Percentiles rank a stretch among this genome's conserved stretches.
phyloP scores from a whole-genome alignment of 2,113 vertebrate species.

The Eulemur rufifrons region DNA sequence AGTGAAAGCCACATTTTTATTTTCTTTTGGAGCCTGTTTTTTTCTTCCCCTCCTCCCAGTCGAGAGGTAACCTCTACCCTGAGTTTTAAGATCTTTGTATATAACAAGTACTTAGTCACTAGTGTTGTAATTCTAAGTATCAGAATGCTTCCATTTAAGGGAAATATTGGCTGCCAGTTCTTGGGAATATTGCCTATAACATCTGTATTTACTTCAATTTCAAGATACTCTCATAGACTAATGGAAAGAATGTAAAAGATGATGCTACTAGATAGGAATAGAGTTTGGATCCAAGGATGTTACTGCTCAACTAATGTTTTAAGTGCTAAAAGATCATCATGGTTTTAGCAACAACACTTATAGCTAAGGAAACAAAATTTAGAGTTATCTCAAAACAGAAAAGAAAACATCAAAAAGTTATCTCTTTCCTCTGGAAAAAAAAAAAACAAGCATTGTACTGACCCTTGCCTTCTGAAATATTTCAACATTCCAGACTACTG shows the following conservation, averaged over 20 bases:
- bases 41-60: neutral
- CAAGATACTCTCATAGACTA: neutral
- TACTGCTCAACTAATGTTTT: neutral
- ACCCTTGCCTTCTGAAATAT: slow-evolving; percentile 51
- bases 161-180: neutral
- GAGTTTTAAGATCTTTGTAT: slow-evolving; percentile 3
- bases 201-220: slow-evolving; percentile 48
- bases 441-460: slow-evolving; percentile 61
- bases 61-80: neutral
- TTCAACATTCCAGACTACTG: slow-evolving; percentile 63
- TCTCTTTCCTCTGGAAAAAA: slow-evolving; percentile 21
- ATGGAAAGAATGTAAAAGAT: slow-evolving; percentile 68
- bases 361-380: slow-evolving; percentile 51
- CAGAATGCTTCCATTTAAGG: slow-evolving; percentile 59
- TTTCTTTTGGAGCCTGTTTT: neutral
- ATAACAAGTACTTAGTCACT: neutral
- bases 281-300: neutral
- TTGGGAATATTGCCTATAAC: slow-evolving; percentile 12
- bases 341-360: slow-evolving; percentile 46
- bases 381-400: slow-evolving; percentile 49
- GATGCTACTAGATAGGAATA: slow-evolving; percentile 12
- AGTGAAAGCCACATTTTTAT: neutral
- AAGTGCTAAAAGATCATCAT: neutral
- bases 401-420: slow-evolving; percentile 41
- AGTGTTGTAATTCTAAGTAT: neutral